These are phyloP conservation scores for Anneissia japonica DNA, from an alignment of 35 echinoderm and acorn worm genomes.

Conservation along the genomic window DNA sequence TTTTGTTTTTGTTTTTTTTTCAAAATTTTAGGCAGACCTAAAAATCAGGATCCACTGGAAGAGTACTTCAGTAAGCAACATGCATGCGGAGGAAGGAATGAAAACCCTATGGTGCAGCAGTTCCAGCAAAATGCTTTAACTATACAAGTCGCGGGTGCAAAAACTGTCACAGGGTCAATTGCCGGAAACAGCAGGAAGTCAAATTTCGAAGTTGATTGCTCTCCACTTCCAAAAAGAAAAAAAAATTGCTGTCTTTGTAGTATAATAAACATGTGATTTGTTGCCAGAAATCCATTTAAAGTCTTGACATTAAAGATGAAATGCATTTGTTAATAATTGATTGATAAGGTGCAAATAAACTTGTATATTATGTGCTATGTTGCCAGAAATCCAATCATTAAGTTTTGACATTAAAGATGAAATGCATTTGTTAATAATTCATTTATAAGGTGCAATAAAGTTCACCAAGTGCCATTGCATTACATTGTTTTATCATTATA, in stretches of 20 bases:
- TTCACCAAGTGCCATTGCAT: no score
- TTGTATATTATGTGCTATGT: no score
- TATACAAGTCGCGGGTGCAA: background rate
- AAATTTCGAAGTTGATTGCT: background rate
- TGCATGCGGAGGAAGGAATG: background rate
- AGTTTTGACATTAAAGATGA: no score
- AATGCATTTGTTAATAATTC: no score
- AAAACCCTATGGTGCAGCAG: background rate
- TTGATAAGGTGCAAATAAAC: background rate
- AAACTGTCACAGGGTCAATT: background rate
- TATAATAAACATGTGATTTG: no score
- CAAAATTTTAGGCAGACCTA: no score
- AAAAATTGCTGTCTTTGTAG: no score
- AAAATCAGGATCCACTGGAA: slow-evolving; percentile 1
- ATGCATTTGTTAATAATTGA: background rate
- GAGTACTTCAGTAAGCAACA: slow-evolving; percentile 16
- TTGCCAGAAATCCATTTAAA: no score
- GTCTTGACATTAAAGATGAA: background rate
- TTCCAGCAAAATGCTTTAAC: background rate
- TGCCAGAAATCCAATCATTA: no score
- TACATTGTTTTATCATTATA: no score
- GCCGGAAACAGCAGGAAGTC: background rate
- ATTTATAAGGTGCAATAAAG: no score
- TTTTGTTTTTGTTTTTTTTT: no score
- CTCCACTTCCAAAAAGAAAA: background rate